Base-by-base conservation (phyloP, 2,113 vertebrate species). In the Bujurquina vittata region DNA sequence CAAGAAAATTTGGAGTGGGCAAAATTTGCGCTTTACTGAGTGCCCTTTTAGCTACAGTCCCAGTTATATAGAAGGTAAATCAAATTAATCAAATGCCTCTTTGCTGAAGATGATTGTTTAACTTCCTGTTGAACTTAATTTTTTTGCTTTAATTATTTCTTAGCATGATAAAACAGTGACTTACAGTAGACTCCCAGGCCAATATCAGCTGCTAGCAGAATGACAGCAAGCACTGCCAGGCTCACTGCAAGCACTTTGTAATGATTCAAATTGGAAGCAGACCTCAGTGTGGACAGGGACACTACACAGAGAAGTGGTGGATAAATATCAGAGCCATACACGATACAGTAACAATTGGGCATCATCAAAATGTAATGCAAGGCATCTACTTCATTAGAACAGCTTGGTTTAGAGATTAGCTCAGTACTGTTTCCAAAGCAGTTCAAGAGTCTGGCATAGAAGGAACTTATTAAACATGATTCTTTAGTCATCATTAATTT, bases 121-220 rank as follows among this genome's bases (percentile, higher is more conserved):
- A 10, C 40, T 23, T 69, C 37, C 63, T 7, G 63, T 1, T 49
- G 15, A 69, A 18, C 23, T 0, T 7, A 20, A 22, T 29, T 23
- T 29, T 33, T 26, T 59, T 43, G 7, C 8, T 62, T 35, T 18
- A 11, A 62, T 0, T 1, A 1, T 11, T 17, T 79, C 6, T 49
- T 4, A 63, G 43, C 49, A 40, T 12, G 69, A 2, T 31, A 40
- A 63, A 72, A 52, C 23, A 31, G 17, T 15, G 10, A 92, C 94
- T 94, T 87, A 94, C 94, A 94, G 12, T 93, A 89, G 62, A 91
- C 82, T 58, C 93, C 89, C 75, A 94, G 87, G 85, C 93, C 90
- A 10, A 94, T 88, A 52, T 93, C 84, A 26, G 81, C 65, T 26
- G 54, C 63, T 1, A 94, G 81, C 2, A 94, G 91, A 65, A 94